Evolutionary conservation across 2,797 vertebrate species (phyloP).

Genomic region (Hypotaenidia okinawae): DNA sequence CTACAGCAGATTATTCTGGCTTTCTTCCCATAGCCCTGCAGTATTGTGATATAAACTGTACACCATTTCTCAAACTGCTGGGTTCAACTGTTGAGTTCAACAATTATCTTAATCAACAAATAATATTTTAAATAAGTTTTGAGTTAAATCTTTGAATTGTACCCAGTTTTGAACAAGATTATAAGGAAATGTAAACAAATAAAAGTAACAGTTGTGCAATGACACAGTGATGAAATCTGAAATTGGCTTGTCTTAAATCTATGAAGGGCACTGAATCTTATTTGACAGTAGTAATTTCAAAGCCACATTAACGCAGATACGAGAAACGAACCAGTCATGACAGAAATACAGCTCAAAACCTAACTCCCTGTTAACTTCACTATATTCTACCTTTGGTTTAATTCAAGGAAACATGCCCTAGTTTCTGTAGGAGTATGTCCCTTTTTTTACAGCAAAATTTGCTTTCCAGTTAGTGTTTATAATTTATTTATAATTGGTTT

Average conservation of each 20-base stretch:
- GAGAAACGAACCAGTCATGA: not conserved
- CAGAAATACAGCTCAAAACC: not conserved
- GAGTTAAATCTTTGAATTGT: not conserved
- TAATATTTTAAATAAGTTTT: not conserved
- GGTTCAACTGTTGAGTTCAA: not conserved
- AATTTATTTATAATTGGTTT: constrained; percentile 26
- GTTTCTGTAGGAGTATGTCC: not conserved
- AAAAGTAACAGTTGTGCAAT: not conserved
- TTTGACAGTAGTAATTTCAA: not conserved
- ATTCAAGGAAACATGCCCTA: not conserved
- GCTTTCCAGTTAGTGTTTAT: not conserved
- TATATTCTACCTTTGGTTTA: not conserved
- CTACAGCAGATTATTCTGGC: not conserved
- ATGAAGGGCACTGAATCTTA: not conserved
- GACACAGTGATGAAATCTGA: not conserved
- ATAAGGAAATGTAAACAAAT: not conserved
- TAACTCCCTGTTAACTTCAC: not conserved
- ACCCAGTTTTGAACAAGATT: not conserved
- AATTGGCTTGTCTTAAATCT: not conserved
- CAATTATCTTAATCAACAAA: not conserved
- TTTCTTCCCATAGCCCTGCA: not conserved
- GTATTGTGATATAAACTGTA: not conserved
- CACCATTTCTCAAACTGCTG: not conserved
- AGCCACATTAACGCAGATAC: not conserved
- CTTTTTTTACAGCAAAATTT: not conserved